Conservation (phyloP, 2,113 vertebrate genomes). For the Boulengeromyrus knoepffleri region DNA sequence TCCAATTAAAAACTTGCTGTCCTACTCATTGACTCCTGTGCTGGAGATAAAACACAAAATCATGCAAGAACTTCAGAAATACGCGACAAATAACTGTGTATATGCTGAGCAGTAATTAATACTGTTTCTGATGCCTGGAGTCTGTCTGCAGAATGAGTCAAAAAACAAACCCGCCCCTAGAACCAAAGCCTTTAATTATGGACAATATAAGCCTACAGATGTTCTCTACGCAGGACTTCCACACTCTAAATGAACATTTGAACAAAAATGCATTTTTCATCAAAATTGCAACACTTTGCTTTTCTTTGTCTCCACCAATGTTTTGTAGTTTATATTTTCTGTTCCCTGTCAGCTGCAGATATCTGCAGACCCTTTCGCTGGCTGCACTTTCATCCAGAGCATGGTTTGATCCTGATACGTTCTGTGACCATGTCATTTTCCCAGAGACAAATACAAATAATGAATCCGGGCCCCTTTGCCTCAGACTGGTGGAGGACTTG, state of each 20-base stretch:
- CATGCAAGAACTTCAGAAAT: neutral
- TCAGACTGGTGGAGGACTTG: neutral
- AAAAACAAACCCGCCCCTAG: neutral
- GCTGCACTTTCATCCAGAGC: neutral
- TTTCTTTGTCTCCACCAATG: neutral
- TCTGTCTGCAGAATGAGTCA: neutral
- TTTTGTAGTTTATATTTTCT: neutral
- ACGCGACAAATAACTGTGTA: neutral
- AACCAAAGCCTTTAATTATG: neutral
- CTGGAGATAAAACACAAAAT: neutral
- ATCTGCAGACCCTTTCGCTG: neutral
- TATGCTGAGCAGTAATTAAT: neutral
- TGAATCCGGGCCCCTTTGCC: neutral
- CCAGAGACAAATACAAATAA: neutral
- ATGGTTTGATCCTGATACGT: neutral
- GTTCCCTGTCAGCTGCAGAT: neutral
- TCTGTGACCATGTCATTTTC: neutral
- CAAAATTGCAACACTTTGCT: neutral
- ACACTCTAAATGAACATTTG: neutral
- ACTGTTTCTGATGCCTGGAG: neutral
- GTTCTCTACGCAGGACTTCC: neutral
- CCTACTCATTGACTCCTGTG: neutral
- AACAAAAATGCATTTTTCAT: neutral
- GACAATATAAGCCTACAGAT: neutral
- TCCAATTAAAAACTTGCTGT: neutral